Conservation (phyloP, 1,140 invertebrate species). For the Drosophila paulistorum region DNA sequence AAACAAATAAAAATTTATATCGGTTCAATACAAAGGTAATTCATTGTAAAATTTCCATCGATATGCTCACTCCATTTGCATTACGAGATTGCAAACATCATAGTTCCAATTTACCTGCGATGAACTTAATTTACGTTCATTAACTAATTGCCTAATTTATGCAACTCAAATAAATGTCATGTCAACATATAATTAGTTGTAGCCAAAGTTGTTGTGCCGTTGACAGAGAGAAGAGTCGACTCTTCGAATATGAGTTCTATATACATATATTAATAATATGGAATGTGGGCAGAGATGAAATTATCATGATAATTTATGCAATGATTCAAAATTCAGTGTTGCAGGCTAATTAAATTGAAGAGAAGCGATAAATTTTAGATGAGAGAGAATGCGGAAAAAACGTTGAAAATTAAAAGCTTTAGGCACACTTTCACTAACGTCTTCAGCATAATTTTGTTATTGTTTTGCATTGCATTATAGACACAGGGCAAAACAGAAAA, state of each 20-base stretch:
- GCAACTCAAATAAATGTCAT: conserved; percentile 77
- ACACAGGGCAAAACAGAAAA: conserved; percentile 16
- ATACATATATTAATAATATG: background rate
- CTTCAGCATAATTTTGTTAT: conserved; percentile 72
- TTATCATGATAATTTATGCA: conserved; percentile 55
- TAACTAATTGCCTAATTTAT: conserved; percentile 78
- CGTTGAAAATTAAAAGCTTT: background rate
- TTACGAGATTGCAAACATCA: conserved; percentile 16
- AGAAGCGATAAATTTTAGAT: conserved; percentile 25
- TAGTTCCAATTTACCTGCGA: conserved; percentile 27
- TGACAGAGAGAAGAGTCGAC: conserved; percentile 27
- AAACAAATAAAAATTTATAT: too few species aligned
- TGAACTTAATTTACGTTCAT: conserved; percentile 66
- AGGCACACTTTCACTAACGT: background rate
- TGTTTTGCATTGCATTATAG: conserved; percentile 70
- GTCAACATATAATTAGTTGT: conserved; percentile 76
- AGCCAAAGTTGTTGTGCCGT: conserved; percentile 39
- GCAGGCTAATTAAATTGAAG: conserved; percentile 44
- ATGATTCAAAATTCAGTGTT: conserved; percentile 50
- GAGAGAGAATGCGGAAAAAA: background rate
- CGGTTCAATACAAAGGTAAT: too few species aligned
- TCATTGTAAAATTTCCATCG: background rate
- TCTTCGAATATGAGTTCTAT: conserved; percentile 33
- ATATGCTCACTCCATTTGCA: too few species aligned
- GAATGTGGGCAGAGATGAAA: background rate